Percentiles rank a stretch among this genome's conserved stretches.
Evolutionary conservation across 2,888 invertebrate species (phyloP).

Genomic region (Orthonychiurus folsomi): DNA sequence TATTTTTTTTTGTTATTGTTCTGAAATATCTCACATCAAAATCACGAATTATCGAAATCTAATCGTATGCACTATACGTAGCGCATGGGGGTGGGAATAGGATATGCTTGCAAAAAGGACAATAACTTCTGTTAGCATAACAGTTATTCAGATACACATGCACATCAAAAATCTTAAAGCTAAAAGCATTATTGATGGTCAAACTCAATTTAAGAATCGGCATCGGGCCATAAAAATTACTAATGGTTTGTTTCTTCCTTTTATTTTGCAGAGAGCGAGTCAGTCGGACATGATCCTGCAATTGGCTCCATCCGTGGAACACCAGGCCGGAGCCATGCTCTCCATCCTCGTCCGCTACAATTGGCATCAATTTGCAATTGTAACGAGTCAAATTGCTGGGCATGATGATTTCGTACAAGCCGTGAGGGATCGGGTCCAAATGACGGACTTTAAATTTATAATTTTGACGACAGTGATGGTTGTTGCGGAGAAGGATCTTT

Average conservation of each 20-base stretch:
- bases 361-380: slow-evolving; percentile 92
- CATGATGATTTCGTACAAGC: slow-evolving; percentile 94
- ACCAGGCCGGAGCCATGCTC: slow-evolving; percentile 92
- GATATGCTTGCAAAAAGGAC: too few relatives aligned
- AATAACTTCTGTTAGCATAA: too few relatives aligned
- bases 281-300: slow-evolving; percentile 84
- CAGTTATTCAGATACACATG: too few relatives aligned
- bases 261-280: slow-evolving; percentile 27
- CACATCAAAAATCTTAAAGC: too few relatives aligned
- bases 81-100: too few relatives aligned
- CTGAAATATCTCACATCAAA: too few relatives aligned
- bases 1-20: too few relatives aligned
- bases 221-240: too few relatives aligned
- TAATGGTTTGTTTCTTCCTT: slow-evolving; percentile 1
- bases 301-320: slow-evolving; percentile 90
- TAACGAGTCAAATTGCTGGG: slow-evolving; percentile 81
- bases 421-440: slow-evolving; percentile 74
- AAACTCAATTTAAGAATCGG: too few relatives aligned
- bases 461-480: slow-evolving; percentile 65
- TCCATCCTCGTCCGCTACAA: slow-evolving; percentile 89
- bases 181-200: too few relatives aligned
- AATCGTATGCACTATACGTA: too few relatives aligned
- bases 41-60: too few relatives aligned
- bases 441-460: slow-evolving; percentile 50
- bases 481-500: slow-evolving; percentile 57